Base-by-base conservation (phyloP, 2,888 invertebrate species). In the Nipponacmea schrenckii region DNA sequence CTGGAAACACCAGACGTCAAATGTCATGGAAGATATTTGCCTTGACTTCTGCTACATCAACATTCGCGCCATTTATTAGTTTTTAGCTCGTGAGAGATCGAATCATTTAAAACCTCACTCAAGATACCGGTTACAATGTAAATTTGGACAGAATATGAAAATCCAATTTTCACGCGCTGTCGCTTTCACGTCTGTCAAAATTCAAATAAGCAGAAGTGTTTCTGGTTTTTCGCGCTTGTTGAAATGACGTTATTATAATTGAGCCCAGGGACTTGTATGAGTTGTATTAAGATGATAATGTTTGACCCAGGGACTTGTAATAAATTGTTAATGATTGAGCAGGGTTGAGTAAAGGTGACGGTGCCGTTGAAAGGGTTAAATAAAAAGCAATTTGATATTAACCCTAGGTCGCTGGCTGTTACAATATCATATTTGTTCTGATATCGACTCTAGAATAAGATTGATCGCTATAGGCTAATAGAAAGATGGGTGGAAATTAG, bases 61-160 rank as follows among this genome's bases (percentile, higher is more conserved):
- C 20, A 20, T 56, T 24, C 12, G 20, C 20, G 56, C 56, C 24
- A 24, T 10, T 39, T 14, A 56, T 56, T 56, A 56, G 24, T 20
- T 56, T 56, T 24, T 24, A 56, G 56, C 24, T 20, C 20, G 24
- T 20, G 20, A 56, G 24, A 56, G 20, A 56, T 14, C 14, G 20
- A 24, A 10, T 56, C 56, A 56, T 56, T 56, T 7, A 56, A 56
- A 56, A 56, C 20, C 56, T 56, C 56, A 24, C 24, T 24, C 50
- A 48, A n/a, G 63, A 67, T 50, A 24, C 71, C 68, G 48, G 69
- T 71, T 74, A 71, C 74, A 74, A 69, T 71, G 74, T 71, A 74
- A 74, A 74, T 74, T 68, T 71, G 71, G 71, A 66, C 74, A 71
- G 66, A 71, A 74, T 74, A 74, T 74, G 74, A 74, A 74, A 74